These are phyloP conservation scores for Bombylius discolor DNA, from an alignment of 2,888 invertebrate genomes.

Conservation along the genomic window DNA sequence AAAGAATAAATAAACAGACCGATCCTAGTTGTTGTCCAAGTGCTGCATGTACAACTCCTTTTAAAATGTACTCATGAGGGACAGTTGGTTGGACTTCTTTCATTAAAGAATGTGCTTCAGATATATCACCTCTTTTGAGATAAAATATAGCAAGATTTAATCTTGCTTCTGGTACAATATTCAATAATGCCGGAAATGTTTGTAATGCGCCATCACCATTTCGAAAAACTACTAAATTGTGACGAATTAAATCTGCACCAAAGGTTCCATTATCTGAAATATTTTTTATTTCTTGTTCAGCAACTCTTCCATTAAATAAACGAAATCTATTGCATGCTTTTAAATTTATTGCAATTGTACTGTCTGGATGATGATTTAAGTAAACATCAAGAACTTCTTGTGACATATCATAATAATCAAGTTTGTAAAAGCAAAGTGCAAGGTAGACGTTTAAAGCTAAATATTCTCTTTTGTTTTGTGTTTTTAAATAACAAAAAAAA, in stretches of 20 bases:
- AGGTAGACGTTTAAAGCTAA: constrained; percentile 94
- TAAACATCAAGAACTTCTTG: constrained; percentile 94
- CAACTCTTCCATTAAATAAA: constrained; percentile 88
- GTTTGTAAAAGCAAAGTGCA: constrained; percentile 93
- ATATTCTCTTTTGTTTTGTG: constrained; percentile 52
- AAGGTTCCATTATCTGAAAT: constrained; percentile 65
- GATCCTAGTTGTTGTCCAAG: constrained; percentile 86
- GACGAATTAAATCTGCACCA: constrained; percentile 84
- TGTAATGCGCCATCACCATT: constrained; percentile 90
- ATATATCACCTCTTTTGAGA: constrained; percentile 73
- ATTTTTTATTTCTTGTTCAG: constrained; percentile 80
- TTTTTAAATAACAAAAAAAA: neutral
- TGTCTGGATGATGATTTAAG: constrained; percentile 79
- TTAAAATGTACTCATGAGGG: constrained; percentile 90
- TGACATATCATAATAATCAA: constrained; percentile 96
- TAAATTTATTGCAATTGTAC: constrained; percentile 88
- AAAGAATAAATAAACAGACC: constrained; percentile 41
- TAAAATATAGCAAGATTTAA: constrained; percentile 92
- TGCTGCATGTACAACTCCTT: constrained; percentile 89
- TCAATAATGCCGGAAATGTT: constrained; percentile 75
- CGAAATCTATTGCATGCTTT: constrained; percentile 62
- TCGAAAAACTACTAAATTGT: constrained; percentile 89
- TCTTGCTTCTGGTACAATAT: constrained; percentile 92
- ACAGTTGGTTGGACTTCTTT: constrained; percentile 87
- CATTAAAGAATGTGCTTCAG: constrained; percentile 77